phyloP scores from a whole-genome alignment of 2,888 invertebrate genomes.

The Drosophila fulvimacula region DNA sequence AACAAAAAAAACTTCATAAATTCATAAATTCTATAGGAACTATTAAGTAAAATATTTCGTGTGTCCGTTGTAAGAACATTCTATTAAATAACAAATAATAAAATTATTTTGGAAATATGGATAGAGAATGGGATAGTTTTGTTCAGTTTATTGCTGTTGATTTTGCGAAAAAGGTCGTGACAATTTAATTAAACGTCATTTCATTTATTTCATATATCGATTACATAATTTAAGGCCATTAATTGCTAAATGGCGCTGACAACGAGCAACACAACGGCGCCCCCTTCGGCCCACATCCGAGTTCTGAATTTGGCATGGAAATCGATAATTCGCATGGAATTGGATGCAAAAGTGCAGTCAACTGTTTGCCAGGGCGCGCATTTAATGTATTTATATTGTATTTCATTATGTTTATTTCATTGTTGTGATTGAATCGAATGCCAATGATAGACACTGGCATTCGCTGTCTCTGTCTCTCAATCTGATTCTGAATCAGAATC shows the following conservation, averaged over 20 bases:
- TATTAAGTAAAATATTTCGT: too few relatives aligned
- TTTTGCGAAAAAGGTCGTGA: conserved; percentile 65
- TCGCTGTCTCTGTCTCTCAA: neutral
- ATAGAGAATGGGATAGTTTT: neutral
- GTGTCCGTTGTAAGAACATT: neutral
- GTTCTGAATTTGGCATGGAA: conserved; percentile 25
- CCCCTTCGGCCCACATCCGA: neutral
- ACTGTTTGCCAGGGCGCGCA: conserved; percentile 51
- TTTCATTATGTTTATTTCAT: conserved; percentile 73
- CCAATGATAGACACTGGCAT: conserved; percentile 45
- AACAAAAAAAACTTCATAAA: too few relatives aligned
- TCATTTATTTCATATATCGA: conserved; percentile 72
- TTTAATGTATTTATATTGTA: conserved; percentile 76
- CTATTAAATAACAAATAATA: neutral
- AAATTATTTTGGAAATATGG: neutral
- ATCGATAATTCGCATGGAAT: conserved; percentile 50
- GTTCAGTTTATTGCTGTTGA: conserved; percentile 3
- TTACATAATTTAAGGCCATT: conserved; percentile 70
- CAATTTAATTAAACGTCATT: conserved; percentile 76
- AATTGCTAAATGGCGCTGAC: conserved; percentile 61
- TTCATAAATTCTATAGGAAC: too few relatives aligned
- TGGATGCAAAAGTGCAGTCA: conserved; percentile 34
- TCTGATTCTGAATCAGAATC: neutral
- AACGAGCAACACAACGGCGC: neutral
- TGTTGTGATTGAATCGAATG: conserved; percentile 75